These are phyloP conservation scores for Hemicrepidius hirtus DNA, from an alignment of 2,888 invertebrate genomes.

Conservation along the genomic window DNA sequence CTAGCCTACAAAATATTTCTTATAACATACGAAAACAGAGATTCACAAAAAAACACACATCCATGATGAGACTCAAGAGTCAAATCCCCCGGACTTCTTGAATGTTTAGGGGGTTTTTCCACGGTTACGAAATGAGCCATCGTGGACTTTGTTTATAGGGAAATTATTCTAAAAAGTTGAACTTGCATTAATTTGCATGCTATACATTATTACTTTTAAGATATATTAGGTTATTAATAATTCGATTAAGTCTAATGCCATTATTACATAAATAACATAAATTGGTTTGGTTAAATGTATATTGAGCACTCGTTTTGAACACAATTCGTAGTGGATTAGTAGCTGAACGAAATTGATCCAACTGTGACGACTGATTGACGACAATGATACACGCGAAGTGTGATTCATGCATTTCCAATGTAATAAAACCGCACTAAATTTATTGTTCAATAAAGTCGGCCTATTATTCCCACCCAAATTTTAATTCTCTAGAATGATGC, in stretches of 20 bases:
- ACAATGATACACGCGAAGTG: constrained; percentile 67
- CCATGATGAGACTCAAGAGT: no score
- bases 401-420: constrained; percentile 62
- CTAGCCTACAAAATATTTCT: no score
- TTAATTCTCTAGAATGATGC: constrained; percentile 53
- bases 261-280: neutral
- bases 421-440: constrained; percentile 56
- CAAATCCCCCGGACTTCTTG: no score
- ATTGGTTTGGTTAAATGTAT: constrained; percentile 2
- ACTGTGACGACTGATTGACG: constrained; percentile 69
- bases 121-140: no score
- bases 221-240: no score
- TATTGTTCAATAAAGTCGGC: constrained; percentile 56
- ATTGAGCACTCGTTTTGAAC: constrained; percentile 64
- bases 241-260: neutral
- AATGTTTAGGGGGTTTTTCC: no score
- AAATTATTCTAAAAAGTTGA: no score
- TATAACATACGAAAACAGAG: no score
- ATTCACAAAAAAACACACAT: no score
- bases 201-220: no score
- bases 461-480: constrained; percentile 54
- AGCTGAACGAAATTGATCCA: constrained; percentile 62
- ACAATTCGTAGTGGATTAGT: constrained; percentile 61
- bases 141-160: no score
- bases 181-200: no score